Percentiles rank a stretch among this genome's conserved stretches.
These are phyloP conservation scores for Lymantria monacha DNA, from an alignment of 2,888 invertebrate genomes.

Conservation along the genomic window DNA sequence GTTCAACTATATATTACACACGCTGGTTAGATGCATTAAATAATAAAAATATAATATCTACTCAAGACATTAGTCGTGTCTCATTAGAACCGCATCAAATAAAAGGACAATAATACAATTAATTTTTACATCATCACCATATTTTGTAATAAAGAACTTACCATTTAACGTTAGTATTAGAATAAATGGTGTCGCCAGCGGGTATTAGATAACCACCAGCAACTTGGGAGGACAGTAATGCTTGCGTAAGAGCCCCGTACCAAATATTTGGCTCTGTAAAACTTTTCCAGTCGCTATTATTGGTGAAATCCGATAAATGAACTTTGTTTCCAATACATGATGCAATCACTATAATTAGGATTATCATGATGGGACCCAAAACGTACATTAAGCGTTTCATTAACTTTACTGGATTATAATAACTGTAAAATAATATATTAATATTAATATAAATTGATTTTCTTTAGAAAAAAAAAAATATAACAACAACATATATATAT, in stretches of 20 bases:
- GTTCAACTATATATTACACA: too few species aligned
- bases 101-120: too few species aligned
- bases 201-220: constrained; percentile 65
- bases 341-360: constrained; percentile 40
- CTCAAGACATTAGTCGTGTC: too few species aligned
- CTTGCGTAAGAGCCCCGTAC: constrained; percentile 58
- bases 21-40: too few species aligned
- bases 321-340: constrained; percentile 38
- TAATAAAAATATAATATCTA: too few species aligned
- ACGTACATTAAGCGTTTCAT: constrained; percentile 62
- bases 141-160: constrained; percentile 35
- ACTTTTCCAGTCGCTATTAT: constrained; percentile 42
- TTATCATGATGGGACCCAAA: constrained; percentile 44
- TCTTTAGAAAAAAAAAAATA: not conserved
- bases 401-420: constrained; percentile 61
- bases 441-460: not conserved
- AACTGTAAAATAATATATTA: constrained; percentile 52
- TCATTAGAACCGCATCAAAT: too few species aligned
- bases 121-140: too few species aligned
- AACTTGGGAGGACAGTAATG: constrained; percentile 57
- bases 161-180: constrained; percentile 61
- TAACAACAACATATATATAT: not conserved
- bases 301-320: constrained; percentile 35
- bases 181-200: constrained; percentile 60
- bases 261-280: constrained; percentile 54